These are phyloP conservation scores for Epinephelus lanceolatus DNA, from an alignment of 2,113 vertebrate genomes.

Conservation along the genomic window DNA sequence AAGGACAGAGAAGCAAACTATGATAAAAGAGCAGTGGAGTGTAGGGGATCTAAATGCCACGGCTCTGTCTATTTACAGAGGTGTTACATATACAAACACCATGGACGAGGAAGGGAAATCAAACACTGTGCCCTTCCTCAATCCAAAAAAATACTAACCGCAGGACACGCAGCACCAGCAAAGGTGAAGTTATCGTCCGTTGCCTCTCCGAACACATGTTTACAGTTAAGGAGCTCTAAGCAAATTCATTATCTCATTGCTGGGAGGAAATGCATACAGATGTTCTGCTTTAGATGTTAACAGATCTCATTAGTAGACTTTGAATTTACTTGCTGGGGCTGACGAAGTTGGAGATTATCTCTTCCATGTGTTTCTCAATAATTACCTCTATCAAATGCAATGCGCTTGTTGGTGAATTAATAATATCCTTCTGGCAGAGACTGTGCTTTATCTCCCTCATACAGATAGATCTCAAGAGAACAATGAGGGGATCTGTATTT, in stretches of 20 bases:
- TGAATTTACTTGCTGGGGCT: constrained; percentile 56
- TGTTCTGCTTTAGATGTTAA: constrained; percentile 76
- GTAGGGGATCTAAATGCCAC: constrained; percentile 46
- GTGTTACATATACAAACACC: constrained; percentile 62
- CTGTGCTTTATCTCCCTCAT: constrained; percentile 33
- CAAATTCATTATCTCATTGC: constrained; percentile 79
- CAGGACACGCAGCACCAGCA: constrained; percentile 19
- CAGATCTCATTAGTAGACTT: constrained; percentile 71
- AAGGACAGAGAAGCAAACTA: constrained; percentile 9
- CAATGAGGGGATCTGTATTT: constrained; percentile 40
- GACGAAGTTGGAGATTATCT: constrained; percentile 58
- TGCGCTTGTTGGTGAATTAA: constrained; percentile 59
- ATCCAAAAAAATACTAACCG: constrained; percentile 30
- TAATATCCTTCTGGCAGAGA: constrained; percentile 58
- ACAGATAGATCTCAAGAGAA: constrained; percentile 47
- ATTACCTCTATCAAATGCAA: constrained; percentile 65
- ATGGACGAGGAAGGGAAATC: constrained; percentile 31
- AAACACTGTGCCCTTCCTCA: constrained; percentile 29
- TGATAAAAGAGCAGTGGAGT: constrained; percentile 16
- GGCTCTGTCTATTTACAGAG: constrained; percentile 65
- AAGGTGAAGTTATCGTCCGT: constrained; percentile 55
- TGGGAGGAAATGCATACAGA: constrained; percentile 76
- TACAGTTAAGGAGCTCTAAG: constrained; percentile 70
- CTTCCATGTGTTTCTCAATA: constrained; percentile 73
- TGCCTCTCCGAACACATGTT: constrained; percentile 69